Percentiles rank a stretch among this genome's conserved stretches.
Conservation (phyloP, 2,113 vertebrate genomes). For the Cichladusa arquata region DNA sequence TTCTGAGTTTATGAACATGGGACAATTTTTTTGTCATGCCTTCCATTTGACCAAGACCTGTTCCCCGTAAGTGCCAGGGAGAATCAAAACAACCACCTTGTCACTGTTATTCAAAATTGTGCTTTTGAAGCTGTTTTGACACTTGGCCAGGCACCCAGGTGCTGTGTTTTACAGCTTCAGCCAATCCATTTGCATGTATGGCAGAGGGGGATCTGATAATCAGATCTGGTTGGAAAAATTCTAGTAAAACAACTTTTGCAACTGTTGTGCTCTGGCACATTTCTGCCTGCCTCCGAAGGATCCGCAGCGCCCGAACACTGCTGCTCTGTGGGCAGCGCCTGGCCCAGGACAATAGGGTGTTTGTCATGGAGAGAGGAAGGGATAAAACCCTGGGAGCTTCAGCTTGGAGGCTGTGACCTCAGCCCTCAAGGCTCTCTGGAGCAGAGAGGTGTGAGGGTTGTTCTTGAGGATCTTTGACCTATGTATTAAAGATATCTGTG, state of each 20-base stretch:
- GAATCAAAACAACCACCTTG: neutral
- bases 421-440: neutral
- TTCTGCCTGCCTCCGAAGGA: neutral
- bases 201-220: neutral
- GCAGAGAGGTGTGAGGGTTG: neutral
- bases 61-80: fast-evolving
- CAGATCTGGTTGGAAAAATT: neutral
- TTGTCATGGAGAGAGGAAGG: neutral
- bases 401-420: neutral
- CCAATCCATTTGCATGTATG: neutral
- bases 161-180: neutral
- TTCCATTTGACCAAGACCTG: neutral
- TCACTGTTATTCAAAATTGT: neutral
- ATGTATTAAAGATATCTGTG: neutral
- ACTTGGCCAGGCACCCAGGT: neutral
- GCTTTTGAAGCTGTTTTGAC: neutral
- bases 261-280: neutral
- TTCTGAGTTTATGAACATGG: neutral
- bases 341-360: neutral
- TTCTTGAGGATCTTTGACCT: neutral
- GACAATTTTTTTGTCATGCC: neutral
- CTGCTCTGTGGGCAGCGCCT: neutral
- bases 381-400: neutral
- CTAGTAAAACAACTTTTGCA: neutral
- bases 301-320: fast-evolving